Evolutionary conservation across 1,140 invertebrate species (phyloP).

Genomic region (Mylabris phalerata): DNA sequence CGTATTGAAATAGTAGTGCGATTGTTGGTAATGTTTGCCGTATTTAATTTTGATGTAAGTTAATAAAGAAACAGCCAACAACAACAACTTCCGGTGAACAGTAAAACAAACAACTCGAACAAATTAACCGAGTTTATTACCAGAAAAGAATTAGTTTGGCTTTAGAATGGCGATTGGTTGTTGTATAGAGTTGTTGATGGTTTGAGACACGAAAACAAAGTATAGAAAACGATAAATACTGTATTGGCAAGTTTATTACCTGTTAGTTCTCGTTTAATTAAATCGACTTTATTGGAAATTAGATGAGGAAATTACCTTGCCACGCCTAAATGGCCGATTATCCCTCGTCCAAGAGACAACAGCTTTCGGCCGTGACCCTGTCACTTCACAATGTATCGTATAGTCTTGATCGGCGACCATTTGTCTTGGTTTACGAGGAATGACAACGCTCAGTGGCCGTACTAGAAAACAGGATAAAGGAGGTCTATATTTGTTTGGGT

Average conservation of each 20-base stretch:
- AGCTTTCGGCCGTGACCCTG: constrained; percentile 77
- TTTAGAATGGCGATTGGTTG: too few relatives aligned
- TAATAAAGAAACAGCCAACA: background rate
- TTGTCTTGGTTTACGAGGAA: constrained; percentile 62
- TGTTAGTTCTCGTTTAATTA: too few relatives aligned
- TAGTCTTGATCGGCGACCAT: constrained; percentile 72
- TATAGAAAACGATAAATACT: too few relatives aligned
- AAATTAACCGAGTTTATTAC: constrained; percentile 2
- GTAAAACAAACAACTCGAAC: constrained; percentile 6
- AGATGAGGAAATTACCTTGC: constrained; percentile 49
- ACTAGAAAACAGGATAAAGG: constrained; percentile 49
- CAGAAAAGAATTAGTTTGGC: too few relatives aligned
- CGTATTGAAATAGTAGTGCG: too few relatives aligned
- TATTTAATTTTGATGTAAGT: too few relatives aligned
- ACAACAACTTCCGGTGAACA: background rate
- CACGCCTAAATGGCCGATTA: constrained; percentile 61
- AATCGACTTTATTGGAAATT: too few relatives aligned
- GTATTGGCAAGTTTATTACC: too few relatives aligned
- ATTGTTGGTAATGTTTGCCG: too few relatives aligned
- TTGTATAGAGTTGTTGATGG: too few relatives aligned
- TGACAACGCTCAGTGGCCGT: constrained; percentile 65
- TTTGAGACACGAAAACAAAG: too few relatives aligned
- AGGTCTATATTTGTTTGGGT: background rate
- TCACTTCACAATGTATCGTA: constrained; percentile 67
- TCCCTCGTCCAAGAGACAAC: constrained; percentile 76